These are phyloP conservation scores for Ceratina calcarata DNA, from an alignment of 1,140 invertebrate genomes.

Conservation along the genomic window DNA sequence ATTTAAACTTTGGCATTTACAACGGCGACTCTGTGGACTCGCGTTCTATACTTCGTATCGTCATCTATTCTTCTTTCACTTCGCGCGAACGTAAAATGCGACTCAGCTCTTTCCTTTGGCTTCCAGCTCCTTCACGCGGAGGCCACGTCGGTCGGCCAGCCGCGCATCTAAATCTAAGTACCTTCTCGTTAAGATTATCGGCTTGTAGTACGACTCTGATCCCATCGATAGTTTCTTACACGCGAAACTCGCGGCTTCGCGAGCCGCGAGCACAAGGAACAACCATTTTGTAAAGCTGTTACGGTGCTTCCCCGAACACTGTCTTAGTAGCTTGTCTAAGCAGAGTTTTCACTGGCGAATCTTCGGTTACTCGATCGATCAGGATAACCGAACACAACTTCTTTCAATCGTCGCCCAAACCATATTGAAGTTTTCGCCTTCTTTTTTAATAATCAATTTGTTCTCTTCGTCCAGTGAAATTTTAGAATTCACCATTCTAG, in stretches of 20 bases:
- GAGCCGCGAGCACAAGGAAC: slow-evolving; percentile 49
- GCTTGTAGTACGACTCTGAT: slow-evolving; percentile 54
- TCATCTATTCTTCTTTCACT: not conserved
- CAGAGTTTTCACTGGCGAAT: too few relatives aligned
- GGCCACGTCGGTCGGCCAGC: not conserved
- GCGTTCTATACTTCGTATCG: not conserved
- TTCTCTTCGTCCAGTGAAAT: too few relatives aligned
- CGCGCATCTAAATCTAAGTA: slow-evolving; percentile 49
- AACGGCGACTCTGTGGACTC: slow-evolving; percentile 8
- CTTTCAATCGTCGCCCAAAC: not conserved
- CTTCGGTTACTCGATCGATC: too few relatives aligned
- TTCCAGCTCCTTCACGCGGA: slow-evolving; percentile 45
- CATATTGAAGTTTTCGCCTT: too few relatives aligned
- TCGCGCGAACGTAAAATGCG: slow-evolving; percentile 29
- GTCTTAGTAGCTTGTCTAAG: too few relatives aligned
- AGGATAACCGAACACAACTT: too few relatives aligned
- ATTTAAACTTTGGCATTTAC: slow-evolving; percentile 65
- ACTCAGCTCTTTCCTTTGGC: slow-evolving; percentile 53
- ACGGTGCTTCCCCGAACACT: not conserved
- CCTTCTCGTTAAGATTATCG: slow-evolving; percentile 42
- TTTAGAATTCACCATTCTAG: not conserved
- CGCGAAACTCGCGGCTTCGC: slow-evolving; percentile 17
- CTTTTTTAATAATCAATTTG: too few relatives aligned
- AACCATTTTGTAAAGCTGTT: slow-evolving; percentile 53
- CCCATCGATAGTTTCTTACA: slow-evolving; percentile 54